phyloP scores from a whole-genome alignment of 2,797 vertebrate species.

The Lagodon rhomboides region DNA sequence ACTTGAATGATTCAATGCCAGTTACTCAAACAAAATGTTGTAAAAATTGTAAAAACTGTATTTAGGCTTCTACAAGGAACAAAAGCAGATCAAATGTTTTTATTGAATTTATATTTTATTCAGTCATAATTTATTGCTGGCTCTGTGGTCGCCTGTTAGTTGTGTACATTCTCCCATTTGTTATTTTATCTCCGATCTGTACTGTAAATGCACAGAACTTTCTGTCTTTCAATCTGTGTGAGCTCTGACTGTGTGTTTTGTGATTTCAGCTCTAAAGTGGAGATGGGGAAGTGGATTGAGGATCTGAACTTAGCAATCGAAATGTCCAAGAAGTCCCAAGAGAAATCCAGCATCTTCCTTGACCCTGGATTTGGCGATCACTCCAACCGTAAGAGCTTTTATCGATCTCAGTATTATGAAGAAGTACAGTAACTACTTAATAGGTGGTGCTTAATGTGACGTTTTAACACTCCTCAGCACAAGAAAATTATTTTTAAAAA shows the following conservation, averaged over 20 bases:
- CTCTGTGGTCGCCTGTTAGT: not conserved
- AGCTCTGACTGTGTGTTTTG: not conserved
- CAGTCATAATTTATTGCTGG: not conserved
- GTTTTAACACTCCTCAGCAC: not conserved
- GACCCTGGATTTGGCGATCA: conserved; percentile 80
- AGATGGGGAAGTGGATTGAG: conserved; percentile 97
- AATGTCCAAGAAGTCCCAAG: conserved; percentile 88
- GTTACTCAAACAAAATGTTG: too few species aligned
- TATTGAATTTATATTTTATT: not conserved
- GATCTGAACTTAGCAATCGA: conserved; percentile 94
- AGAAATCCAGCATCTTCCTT: conserved; percentile 84
- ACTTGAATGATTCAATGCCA: too few species aligned
- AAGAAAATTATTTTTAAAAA: not conserved
- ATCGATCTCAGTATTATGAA: not conserved
- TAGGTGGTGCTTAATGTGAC: not conserved
- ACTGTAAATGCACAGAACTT: not conserved
- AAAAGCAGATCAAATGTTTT: too few species aligned
- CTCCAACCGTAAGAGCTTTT: conserved; percentile 88
- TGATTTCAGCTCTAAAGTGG: conserved; percentile 89
- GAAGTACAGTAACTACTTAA: not conserved
- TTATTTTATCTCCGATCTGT: not conserved
- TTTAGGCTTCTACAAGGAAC: too few species aligned
- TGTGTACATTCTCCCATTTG: too few species aligned
- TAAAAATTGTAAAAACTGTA: too few species aligned
- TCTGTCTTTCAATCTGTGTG: too few species aligned